These are phyloP conservation scores for Lasaia peninsularis DNA, from an alignment of 1,140 invertebrate species.

Conservation along the genomic window DNA sequence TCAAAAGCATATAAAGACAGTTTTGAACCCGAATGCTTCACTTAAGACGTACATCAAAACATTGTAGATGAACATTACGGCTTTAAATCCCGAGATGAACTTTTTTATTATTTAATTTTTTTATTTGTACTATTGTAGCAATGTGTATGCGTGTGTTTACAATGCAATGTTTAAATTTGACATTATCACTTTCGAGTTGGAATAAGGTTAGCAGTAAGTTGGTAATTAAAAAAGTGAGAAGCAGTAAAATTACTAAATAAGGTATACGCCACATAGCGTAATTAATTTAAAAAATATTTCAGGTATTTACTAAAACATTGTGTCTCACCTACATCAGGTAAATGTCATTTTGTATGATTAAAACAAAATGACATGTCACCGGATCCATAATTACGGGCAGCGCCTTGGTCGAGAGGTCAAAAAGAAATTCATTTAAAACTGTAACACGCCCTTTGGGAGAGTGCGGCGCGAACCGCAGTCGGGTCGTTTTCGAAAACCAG, in stretches of 20 bases:
- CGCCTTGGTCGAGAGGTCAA: conserved; percentile 73
- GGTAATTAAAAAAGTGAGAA: conserved; percentile 8
- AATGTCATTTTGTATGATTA: conserved; percentile 70
- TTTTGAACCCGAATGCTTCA: too few species aligned
- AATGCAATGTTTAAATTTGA: not conserved
- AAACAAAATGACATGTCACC: conserved; percentile 64
- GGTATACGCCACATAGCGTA: conserved; percentile 6
- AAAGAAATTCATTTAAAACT: conserved; percentile 76
- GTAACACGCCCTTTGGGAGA: conserved; percentile 69
- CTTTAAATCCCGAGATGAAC: too few species aligned
- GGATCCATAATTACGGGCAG: conserved; percentile 60
- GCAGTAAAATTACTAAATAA: not conserved
- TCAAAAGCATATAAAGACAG: too few species aligned
- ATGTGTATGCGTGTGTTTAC: too few species aligned
- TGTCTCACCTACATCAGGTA: conserved; percentile 33
- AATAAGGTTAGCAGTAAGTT: not conserved
- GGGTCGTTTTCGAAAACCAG: conserved; percentile 75
- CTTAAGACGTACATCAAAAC: too few species aligned
- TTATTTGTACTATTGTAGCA: too few species aligned
- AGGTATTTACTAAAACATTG: conserved; percentile 15
- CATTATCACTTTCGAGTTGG: not conserved
- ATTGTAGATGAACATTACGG: too few species aligned
- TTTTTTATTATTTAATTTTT: too few species aligned
- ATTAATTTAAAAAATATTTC: conserved; percentile 22
- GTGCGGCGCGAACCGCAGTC: conserved; percentile 54